These are phyloP conservation scores for Oryzias curvinotus DNA, from an alignment of 2,113 vertebrate species.

Conservation along the genomic window DNA sequence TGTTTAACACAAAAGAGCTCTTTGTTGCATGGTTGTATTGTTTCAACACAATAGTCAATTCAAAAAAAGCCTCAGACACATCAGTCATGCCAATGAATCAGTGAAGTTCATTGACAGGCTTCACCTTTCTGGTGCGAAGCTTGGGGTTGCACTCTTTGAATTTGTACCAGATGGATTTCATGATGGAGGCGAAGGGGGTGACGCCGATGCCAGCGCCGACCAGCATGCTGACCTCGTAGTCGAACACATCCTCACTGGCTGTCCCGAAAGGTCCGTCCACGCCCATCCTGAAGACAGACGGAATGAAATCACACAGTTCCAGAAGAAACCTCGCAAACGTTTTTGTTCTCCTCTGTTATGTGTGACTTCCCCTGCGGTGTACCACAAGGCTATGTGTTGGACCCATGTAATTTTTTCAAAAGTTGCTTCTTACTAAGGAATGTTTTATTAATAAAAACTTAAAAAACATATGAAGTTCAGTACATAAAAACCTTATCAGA, in stretches of 20 bases:
- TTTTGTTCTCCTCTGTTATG: too few relatives aligned
- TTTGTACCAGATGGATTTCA: conserved; percentile 95
- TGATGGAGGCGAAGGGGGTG: conserved; percentile 91
- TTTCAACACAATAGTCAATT: conserved; percentile 4
- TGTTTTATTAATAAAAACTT: too few relatives aligned
- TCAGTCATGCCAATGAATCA: not conserved
- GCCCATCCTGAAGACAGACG: conserved; percentile 74
- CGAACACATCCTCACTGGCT: conserved; percentile 90
- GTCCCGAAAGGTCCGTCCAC: conserved; percentile 94
- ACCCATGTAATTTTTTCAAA: too few relatives aligned
- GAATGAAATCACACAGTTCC: not conserved
- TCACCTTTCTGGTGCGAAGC: conserved; percentile 85
- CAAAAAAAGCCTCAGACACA: not conserved
- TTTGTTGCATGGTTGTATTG: not conserved
- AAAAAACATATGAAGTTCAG: too few relatives aligned
- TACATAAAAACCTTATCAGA: too few relatives aligned
- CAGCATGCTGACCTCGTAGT: conserved; percentile 90
- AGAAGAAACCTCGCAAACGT: not conserved
- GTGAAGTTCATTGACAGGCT: too few relatives aligned
- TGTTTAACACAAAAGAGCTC: conserved; percentile 19
- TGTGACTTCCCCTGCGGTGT: too few relatives aligned
- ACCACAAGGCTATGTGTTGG: too few relatives aligned
- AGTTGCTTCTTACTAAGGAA: too few relatives aligned
- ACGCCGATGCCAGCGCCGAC: conserved; percentile 89
- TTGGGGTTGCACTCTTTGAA: conserved; percentile 83